Conservation (phyloP, 23 tunicate species). For the Halocynthia aurantium region DNA sequence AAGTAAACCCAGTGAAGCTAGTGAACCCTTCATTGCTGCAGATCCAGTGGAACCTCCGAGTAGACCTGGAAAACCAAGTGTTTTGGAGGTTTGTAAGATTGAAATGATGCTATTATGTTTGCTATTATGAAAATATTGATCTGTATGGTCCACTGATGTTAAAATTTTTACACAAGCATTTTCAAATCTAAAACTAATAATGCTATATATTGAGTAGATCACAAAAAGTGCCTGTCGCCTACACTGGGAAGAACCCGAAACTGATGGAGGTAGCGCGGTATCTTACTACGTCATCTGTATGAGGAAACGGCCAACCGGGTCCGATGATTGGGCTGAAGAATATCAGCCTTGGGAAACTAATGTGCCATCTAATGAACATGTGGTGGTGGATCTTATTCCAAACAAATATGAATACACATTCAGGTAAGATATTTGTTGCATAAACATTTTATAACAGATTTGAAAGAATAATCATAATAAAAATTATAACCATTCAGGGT, state of each 20-base stretch:
- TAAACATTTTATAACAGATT: background rate
- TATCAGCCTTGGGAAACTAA: conserved; percentile 26
- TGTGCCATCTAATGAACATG: conserved; percentile 23
- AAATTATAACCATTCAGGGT: background rate
- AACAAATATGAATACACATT: conserved; percentile 31
- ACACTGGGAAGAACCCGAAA: conserved; percentile 16
- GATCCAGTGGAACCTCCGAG: conserved; percentile 31
- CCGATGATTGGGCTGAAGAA: conserved; percentile 16
- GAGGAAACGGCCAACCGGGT: conserved; percentile 15
- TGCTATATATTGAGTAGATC: background rate
- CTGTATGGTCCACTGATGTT: background rate
- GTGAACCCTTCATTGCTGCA: conserved; percentile 22
- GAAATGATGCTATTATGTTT: too few relatives aligned
- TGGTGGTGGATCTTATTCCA: conserved; percentile 33
- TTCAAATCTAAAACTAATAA: too few relatives aligned
- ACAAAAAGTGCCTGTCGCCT: conserved; percentile 10
- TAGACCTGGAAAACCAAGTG: conserved; percentile 34
- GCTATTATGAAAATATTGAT: too few relatives aligned
- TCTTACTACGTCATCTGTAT: conserved; percentile 4
- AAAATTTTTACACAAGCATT: too few relatives aligned
- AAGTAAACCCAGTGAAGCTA: conserved; percentile 28
- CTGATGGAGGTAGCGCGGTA: conserved; percentile 7
- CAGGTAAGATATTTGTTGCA: conserved; percentile 8
- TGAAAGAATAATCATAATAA: background rate
- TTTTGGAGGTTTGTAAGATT: conserved; percentile 26